phyloP scores from a whole-genome alignment of 2,113 vertebrate species.

The Uropsilus gracilis region DNA sequence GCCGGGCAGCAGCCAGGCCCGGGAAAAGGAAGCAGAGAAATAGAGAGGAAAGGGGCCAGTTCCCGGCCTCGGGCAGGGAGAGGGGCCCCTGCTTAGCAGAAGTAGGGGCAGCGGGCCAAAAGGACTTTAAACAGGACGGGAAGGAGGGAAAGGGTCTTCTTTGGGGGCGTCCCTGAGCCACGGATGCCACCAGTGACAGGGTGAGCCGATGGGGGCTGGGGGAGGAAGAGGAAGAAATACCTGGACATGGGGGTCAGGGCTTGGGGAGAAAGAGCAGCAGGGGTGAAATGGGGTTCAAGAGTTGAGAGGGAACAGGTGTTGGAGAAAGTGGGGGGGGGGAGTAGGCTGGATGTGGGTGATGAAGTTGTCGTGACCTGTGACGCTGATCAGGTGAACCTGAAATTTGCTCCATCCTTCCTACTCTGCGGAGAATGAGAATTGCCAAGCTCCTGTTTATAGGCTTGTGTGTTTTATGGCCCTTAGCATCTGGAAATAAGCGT shows the following conservation, averaged over 20 bases:
- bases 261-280: background rate
- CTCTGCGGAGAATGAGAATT: too few species aligned
- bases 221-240: background rate
- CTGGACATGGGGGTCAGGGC: background rate
- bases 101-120: background rate
- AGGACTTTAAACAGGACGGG: background rate
- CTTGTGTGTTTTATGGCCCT: too few species aligned
- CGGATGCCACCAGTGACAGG: background rate
- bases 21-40: background rate
- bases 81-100: background rate
- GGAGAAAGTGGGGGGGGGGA: background rate
- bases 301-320: background rate
- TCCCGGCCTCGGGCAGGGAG: too few species aligned
- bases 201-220: background rate
- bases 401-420: background rate
- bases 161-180: background rate
- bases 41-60: background rate
- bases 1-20: background rate
- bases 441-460: background rate
- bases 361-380: background rate
- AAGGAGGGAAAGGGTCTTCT: too few species aligned
- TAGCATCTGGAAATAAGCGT: too few species aligned
- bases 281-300: background rate
- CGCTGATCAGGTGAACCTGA: background rate
- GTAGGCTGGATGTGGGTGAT: background rate